Conservation (phyloP, 2,113 vertebrate genomes). For the Spea bombifrons region DNA sequence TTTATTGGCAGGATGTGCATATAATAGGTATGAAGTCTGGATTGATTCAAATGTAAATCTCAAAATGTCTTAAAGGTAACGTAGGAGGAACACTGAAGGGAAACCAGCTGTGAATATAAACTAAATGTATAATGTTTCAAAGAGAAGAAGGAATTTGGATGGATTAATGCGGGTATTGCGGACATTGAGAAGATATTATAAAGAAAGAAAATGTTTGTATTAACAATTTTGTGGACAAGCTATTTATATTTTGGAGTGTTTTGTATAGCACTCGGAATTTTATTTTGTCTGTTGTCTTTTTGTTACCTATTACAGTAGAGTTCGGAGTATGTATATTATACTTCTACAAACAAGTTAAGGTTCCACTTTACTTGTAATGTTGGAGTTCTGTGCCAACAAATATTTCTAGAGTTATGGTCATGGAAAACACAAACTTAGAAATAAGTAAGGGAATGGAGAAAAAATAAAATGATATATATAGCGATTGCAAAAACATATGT, state of each 20-base stretch:
- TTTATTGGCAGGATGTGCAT: conserved; percentile 29
- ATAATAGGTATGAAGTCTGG: conserved; percentile 31
- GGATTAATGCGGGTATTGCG: conserved; percentile 16
- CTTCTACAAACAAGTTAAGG: conserved; percentile 19
- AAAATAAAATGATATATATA: no score
- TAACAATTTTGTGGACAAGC: no score
- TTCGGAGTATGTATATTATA: conserved; percentile 14
- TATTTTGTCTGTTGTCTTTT: not conserved
- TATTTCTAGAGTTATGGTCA: conserved; percentile 12
- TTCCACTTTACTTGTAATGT: conserved; percentile 13
- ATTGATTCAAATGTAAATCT: conserved; percentile 45
- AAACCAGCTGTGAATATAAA: conserved; percentile 43
- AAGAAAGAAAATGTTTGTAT: not conserved
- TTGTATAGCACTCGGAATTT: no score
- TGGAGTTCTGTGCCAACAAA: conserved; percentile 6
- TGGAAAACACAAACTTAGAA: conserved; percentile 14
- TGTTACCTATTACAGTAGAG: not conserved
- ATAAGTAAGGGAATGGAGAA: no score
- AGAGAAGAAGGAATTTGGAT: conserved; percentile 24
- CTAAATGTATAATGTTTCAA: conserved; percentile 32
- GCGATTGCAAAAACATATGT: no score
- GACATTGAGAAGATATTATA: conserved; percentile 12
- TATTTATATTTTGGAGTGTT: no score
- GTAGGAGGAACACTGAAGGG: conserved; percentile 28
- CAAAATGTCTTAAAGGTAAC: conserved; percentile 39